Base-by-base conservation (phyloP, 2,113 vertebrate species). In the Tragelaphus strepsiceros region DNA sequence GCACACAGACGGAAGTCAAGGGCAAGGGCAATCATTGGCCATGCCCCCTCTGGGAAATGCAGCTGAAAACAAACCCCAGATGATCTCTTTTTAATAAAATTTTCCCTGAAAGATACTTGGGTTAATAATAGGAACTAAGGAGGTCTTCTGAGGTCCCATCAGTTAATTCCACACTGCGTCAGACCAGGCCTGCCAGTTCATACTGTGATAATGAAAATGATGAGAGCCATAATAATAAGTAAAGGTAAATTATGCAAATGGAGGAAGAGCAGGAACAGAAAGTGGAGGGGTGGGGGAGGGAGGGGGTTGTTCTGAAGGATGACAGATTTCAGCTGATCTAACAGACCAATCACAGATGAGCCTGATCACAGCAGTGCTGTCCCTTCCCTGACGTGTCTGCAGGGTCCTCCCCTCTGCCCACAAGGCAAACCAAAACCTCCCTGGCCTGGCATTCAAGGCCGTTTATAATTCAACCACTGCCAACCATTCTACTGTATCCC, bases 51-150 rank as follows among this genome's bases (percentile, higher is more conserved):
- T 5, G 0, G 88, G 96, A 96, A 78, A 95, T 4, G 49, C n/a
- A 39, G 74, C 90, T 83, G 95, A 83, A 89, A 87, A 90, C 83
- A 94, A 92, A 54, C 39, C 81, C 71, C 59, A 46, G n/a, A 22
- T 78, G 90, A 94, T 85, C 71, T 67, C 87, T 94, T 83, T 83
- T 91, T 74, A 91, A 95, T 94, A 86, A 61, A 78, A 46, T 80
- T 39, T 39, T 61, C 87, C 91, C 90, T 93, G 81, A 83, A 71
- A 96, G 93, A 61, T n/a, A 49, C 10, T 46, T 1, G 3, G 92
- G 88, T 71, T 88, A 64, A 71, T 74, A 56, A 94, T 13, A 80
- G 21, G 84, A 97, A 90, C 88, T 39, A 58, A 80, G 71, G 51
- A 28, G 46, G 82, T 83, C 67, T 62, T 88, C 54, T 26, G 46